Conservation (phyloP, 2,113 vertebrate genomes). For the Catagonus wagneri region DNA sequence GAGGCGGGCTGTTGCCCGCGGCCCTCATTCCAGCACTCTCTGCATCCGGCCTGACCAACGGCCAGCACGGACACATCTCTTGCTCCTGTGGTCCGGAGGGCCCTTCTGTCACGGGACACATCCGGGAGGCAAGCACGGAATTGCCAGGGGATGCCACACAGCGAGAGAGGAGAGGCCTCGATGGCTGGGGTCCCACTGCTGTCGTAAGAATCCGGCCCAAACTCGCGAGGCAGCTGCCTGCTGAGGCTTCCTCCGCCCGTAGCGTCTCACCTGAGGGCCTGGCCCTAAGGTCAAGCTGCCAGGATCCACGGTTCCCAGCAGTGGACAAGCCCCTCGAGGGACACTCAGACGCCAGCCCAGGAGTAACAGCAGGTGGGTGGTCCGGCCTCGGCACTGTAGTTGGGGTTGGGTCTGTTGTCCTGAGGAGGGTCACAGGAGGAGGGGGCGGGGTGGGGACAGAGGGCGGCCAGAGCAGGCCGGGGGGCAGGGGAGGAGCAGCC, state of each 20-base stretch:
- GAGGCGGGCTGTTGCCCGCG: not conserved
- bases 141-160: not conserved
- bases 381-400: not conserved
- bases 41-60: not conserved
- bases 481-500: not conserved
- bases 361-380: no score
- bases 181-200: not conserved
- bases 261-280: not conserved
- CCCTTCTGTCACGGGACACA: not conserved
- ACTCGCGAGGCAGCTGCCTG: rapidly evolving
- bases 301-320: rapidly evolving
- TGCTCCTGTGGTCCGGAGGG: not conserved
- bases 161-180: no score
- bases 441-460: not conserved
- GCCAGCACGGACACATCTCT: not conserved
- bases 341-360: not conserved
- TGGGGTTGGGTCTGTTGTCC: not conserved
- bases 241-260: not conserved
- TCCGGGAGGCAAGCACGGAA: not conserved
- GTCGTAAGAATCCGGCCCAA: not conserved
- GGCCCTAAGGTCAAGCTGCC: not conserved
- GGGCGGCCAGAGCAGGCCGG: not conserved
- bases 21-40: not conserved
- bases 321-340: not conserved
- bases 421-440: not conserved